Percentiles rank a stretch among this genome's conserved stretches.
Evolutionary conservation across 2,888 invertebrate genomes (phyloP).

Genomic region (Silvanus unidentatus): DNA sequence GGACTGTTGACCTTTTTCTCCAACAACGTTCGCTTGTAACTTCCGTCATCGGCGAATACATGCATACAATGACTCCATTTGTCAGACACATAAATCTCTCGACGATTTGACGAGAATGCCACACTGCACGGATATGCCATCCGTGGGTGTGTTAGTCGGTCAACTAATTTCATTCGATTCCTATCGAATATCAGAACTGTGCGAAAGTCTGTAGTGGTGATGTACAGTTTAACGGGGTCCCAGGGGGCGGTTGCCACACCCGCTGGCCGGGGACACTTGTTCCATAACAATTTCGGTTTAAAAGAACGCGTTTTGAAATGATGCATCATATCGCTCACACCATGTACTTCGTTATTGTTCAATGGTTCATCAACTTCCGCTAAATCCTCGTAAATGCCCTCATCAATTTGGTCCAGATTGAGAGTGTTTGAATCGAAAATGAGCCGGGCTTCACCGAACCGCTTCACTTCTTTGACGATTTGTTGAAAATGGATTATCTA

Average conservation of each 20-base stretch:
- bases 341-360: background rate
- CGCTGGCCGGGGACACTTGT: slow-evolving; percentile 58
- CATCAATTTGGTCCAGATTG: slow-evolving; percentile 48
- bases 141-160: slow-evolving; percentile 48
- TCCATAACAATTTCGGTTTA: slow-evolving; percentile 52
- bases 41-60: slow-evolving; percentile 61
- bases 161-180: slow-evolving; percentile 47
- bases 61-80: slow-evolving; percentile 67
- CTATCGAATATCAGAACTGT: slow-evolving; percentile 34
- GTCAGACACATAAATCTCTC: slow-evolving; percentile 58
- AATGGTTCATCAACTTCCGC: slow-evolving; percentile 31
- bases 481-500: background rate
- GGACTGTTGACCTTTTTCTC: slow-evolving; percentile 63
- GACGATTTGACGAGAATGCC: slow-evolving; percentile 52
- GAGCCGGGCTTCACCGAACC: slow-evolving; percentile 53
- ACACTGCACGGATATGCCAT: slow-evolving; percentile 60
- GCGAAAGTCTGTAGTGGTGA: slow-evolving; percentile 53
- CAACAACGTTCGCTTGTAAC: slow-evolving; percentile 56
- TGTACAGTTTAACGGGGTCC: slow-evolving; percentile 58
- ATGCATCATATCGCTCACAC: slow-evolving; percentile 35
- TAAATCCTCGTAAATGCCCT: slow-evolving; percentile 50
- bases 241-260: slow-evolving; percentile 63
- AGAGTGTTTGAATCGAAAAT: slow-evolving; percentile 55
- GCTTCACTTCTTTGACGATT: slow-evolving; percentile 52
- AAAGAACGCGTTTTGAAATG: slow-evolving; percentile 54